Base-by-base conservation (phyloP, 2,797 vertebrate species). In the Cephalopachus bancanus region DNA sequence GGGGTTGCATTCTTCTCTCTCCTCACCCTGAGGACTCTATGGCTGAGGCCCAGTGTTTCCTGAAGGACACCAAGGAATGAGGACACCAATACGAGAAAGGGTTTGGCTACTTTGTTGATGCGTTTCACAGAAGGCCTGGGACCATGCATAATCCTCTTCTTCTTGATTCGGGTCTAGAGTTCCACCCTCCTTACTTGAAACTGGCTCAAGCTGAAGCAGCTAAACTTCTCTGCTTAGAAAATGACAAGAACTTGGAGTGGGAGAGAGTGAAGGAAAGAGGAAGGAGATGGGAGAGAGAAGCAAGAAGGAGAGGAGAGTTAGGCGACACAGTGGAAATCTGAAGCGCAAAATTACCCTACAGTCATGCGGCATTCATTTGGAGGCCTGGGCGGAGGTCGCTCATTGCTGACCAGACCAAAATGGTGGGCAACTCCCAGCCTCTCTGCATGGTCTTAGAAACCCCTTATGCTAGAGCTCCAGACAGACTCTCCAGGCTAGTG, bases 41-140 rank as follows among this genome's bases (percentile, higher is more conserved):
- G 15, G 55, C 60, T 95, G 14, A 90, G 53, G 22, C 14, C 65
- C 78, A 74, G 1, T 17, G 51, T 37, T 83, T 88, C 81, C 4
- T 22, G 33, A 9, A 44, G 64, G 44, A 91, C 44, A 81, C 20
- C 16, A 62, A 62, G 19, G 22, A 12, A 86, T 79, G 10, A 96
- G 11, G 24, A 72, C 55, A 80, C 55, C 37, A 87, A 83, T 24
- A 62, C 86, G 16, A 91, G 44, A 30, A 79, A 91, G 90, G 24
- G n/a, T 85, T 60, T 95, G 37, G 55, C 60, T 89, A 49, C 87
- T 80, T 89, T 89, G 49, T 51, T 96, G n/a, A 60, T 30, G 15
- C 51, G 69, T 59, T 75, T 59, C 24, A 26, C 59, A 87, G 65
- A 79, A 92, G 28, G 19, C 60, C 72, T 78, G 37, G 37, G 67